Conservation (phyloP, 92 coral and sea anemone species). For the Montipora capitata region DNA sequence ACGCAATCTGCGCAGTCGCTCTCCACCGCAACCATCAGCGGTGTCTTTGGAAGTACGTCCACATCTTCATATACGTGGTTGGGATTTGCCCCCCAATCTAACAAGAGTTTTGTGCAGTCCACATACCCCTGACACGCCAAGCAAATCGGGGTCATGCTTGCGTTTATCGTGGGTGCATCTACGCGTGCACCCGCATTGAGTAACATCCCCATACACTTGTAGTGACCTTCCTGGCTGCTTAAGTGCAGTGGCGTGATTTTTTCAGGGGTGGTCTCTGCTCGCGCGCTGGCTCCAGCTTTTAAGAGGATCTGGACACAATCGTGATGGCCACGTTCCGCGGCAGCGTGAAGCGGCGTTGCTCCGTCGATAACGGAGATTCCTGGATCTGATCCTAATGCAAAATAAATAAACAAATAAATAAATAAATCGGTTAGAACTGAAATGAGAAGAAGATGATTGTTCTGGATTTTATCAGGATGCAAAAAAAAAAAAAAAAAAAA, state of each 20-base stretch:
- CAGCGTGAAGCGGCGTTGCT: conserved; percentile 84
- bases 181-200: conserved; percentile 64
- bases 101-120: conserved; percentile 78
- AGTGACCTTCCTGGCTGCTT: conserved; percentile 80
- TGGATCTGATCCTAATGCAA: conserved; percentile 66
- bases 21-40: conserved; percentile 83
- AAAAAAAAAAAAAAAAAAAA: no score
- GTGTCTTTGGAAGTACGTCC: conserved; percentile 81
- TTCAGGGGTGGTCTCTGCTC: conserved; percentile 60
- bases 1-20: conserved; percentile 74
- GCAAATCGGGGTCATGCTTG: conserved; percentile 82
- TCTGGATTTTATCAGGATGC: no score
- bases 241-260: conserved; percentile 81
- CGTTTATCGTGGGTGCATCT: conserved; percentile 56
- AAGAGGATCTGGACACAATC: conserved; percentile 69
- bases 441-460: no score
- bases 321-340: conserved; percentile 82
- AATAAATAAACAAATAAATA: not conserved
- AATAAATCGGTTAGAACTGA: no score
- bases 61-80: conserved; percentile 74
- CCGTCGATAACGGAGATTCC: conserved; percentile 65
- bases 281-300: conserved; percentile 68
- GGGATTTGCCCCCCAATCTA: conserved; percentile 83
- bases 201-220: conserved; percentile 71
- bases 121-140: conserved; percentile 77